phyloP scores from a whole-genome alignment of 1,140 invertebrate genomes.

The Papilio polytes region DNA sequence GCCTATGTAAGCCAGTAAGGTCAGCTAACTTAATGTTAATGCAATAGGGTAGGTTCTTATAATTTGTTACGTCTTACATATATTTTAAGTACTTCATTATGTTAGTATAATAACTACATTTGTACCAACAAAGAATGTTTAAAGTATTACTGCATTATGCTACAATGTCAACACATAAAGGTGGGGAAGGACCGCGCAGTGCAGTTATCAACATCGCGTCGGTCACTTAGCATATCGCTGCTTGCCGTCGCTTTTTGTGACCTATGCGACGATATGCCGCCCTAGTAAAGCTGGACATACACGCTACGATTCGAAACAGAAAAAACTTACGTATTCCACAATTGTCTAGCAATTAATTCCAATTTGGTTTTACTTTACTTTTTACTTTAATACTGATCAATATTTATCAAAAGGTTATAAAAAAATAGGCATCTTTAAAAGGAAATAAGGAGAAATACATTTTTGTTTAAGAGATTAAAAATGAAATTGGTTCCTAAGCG shows the following conservation, averaged over 20 bases:
- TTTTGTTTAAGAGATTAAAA: neutral
- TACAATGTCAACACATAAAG: conserved; percentile 48
- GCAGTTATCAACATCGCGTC: conserved; percentile 69
- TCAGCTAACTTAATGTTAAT: no score
- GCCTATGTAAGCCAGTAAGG: no score
- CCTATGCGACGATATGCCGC: conserved; percentile 61
- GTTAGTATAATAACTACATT: conserved; percentile 4
- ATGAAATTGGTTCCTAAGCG: neutral
- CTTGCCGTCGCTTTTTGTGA: conserved; percentile 68
- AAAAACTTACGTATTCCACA: neutral
- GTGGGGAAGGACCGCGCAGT: conserved; percentile 49
- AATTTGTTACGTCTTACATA: neutral
- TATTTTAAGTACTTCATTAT: neutral
- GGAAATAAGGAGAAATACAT: neutral
- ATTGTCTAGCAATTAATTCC: neutral
- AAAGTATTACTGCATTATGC: conserved; percentile 52
- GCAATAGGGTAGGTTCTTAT: no score
- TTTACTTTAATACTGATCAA: no score
- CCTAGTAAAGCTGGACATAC: conserved; percentile 54
- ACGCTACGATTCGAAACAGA: conserved; percentile 25
- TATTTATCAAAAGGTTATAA: neutral
- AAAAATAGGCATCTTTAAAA: neutral
- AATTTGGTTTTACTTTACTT: no score
- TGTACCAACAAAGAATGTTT: conserved; percentile 50
- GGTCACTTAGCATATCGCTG: conserved; percentile 78